These are phyloP conservation scores for Sinopyrophorus schimmeli DNA, from an alignment of 2,888 invertebrate species.

Conservation along the genomic window DNA sequence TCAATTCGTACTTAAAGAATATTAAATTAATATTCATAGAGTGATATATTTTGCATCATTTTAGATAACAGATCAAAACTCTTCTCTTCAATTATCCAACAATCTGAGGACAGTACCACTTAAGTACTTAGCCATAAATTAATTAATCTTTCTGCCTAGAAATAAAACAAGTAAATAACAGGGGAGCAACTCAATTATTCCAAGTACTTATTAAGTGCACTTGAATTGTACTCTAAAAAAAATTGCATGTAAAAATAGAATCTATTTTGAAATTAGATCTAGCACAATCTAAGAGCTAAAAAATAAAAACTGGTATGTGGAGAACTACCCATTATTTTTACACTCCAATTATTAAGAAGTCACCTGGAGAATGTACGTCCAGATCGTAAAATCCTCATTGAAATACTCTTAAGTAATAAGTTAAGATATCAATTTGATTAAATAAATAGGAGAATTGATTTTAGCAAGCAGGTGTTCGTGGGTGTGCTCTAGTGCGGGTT, in stretches of 20 bases:
- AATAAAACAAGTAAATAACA: constrained; percentile 2
- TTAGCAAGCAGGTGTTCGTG: constrained; percentile 53
- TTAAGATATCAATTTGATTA: constrained; percentile 19
- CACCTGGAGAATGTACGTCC: too few species aligned
- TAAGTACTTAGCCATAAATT: not conserved
- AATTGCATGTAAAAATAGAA: constrained; percentile 40
- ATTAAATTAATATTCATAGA: too few species aligned
- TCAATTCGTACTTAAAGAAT: too few species aligned
- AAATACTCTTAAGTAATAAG: too few species aligned
- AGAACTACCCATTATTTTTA: not conserved
- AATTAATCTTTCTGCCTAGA: not conserved
- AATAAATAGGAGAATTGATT: constrained; percentile 39
- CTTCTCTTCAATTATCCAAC: too few species aligned
- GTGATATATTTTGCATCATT: too few species aligned
- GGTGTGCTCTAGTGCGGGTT: constrained; percentile 47
- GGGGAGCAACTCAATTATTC: too few species aligned
- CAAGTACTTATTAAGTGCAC: too few species aligned
- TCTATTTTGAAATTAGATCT: constrained; percentile 45
- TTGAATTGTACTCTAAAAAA: not conserved
- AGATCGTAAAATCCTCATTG: too few species aligned
- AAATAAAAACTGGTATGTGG: not conserved
- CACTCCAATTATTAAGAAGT: too few species aligned
- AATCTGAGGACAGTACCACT: too few species aligned
- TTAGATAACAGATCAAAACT: too few species aligned
- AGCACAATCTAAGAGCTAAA: constrained; percentile 36